Evolutionary conservation across 2,888 invertebrate genomes (phyloP).

Genomic region (Falcaria lacertinaria): DNA sequence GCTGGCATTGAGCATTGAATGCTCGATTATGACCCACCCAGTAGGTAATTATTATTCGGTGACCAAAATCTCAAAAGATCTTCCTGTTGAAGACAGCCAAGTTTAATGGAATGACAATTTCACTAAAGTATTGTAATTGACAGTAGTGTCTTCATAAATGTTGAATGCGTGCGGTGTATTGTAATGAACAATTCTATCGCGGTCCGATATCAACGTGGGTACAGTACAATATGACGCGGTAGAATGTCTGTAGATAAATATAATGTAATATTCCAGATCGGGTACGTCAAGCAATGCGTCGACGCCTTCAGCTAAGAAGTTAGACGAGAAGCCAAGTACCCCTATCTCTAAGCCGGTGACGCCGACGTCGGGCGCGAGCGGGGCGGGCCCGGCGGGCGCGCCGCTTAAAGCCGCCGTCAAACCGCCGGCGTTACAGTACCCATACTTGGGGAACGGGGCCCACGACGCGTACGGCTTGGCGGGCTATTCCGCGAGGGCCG

Average conservation of each 20-base stretch:
- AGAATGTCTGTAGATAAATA: slow-evolving; percentile 14
- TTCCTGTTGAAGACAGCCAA: too few species aligned
- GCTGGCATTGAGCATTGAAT: too few species aligned
- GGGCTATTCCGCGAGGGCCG: slow-evolving; percentile 73
- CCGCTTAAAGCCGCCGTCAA: slow-evolving; percentile 78
- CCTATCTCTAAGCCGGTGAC: slow-evolving; percentile 95
- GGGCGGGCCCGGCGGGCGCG: slow-evolving; percentile 79
- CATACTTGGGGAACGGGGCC: slow-evolving; percentile 77
- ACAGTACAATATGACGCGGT: too few species aligned
- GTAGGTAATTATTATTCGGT: too few species aligned
- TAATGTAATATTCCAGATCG: slow-evolving; percentile 73
- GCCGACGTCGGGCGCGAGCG: slow-evolving; percentile 85
- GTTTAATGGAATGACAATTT: too few species aligned
- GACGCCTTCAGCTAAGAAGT: slow-evolving; percentile 91
- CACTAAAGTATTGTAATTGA: too few species aligned
- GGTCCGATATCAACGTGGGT: too few species aligned
- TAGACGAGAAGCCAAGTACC: slow-evolving; percentile 93
- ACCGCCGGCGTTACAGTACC: slow-evolving; percentile 82
- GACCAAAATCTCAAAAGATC: too few species aligned
- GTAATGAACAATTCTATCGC: too few species aligned
- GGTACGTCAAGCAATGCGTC: slow-evolving; percentile 95
- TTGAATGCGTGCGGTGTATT: too few species aligned
- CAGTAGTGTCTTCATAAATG: too few species aligned
- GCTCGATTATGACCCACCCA: too few species aligned
- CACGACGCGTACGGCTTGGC: slow-evolving; percentile 74